Conservation (phyloP, 2,888 invertebrate species). For the Drosophila peninsularis region DNA sequence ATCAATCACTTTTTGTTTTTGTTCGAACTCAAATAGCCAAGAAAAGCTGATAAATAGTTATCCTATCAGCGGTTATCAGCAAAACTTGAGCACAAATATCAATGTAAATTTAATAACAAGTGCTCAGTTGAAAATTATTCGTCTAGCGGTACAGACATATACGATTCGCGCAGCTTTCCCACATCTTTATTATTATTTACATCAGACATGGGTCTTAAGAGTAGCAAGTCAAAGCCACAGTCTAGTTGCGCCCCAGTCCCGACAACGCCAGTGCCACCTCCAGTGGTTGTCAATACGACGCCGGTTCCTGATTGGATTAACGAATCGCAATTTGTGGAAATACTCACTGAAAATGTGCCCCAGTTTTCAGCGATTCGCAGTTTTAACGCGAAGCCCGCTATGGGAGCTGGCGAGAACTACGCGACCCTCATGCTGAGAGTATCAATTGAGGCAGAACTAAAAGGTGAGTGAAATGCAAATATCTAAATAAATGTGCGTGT, state of each 20-base stretch:
- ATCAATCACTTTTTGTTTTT: not conserved
- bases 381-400: constrained; percentile 53
- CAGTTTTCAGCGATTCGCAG: constrained; percentile 55
- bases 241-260: not conserved
- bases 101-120: constrained; percentile 5
- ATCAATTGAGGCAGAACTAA: constrained; percentile 55
- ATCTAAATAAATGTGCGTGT: not conserved
- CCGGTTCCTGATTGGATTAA: constrained; percentile 64
- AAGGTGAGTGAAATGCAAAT: constrained; percentile 34
- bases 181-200: not conserved
- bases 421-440: constrained; percentile 71
- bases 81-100: constrained; percentile 42
- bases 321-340: constrained; percentile 55
- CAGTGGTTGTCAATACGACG: not conserved
- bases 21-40: not conserved
- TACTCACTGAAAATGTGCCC: constrained; percentile 39
- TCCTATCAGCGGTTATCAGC: constrained; percentile 35
- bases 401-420: constrained; percentile 76
- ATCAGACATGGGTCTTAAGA: constrained; percentile 26
- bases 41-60: constrained; percentile 38
- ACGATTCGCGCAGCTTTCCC: not conserved
- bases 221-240: constrained; percentile 30
- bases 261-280: not conserved
- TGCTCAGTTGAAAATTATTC: constrained; percentile 32
- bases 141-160: constrained; percentile 12